Conservation (phyloP, 2,797 vertebrate genomes). For the Spinus pinus region DNA sequence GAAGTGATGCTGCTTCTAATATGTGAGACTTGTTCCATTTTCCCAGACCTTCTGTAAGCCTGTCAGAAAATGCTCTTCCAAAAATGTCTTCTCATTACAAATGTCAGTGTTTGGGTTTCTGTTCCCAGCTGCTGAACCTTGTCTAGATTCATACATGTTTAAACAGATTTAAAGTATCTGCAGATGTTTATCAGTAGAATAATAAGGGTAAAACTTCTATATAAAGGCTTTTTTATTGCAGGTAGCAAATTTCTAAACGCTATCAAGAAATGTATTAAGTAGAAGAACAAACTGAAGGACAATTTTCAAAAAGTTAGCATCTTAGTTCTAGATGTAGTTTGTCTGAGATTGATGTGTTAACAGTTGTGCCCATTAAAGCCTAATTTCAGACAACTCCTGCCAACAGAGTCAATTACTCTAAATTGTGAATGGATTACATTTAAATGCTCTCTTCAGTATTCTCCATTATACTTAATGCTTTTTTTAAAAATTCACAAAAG, state of each 20-base stretch:
- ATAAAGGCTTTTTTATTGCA: background rate
- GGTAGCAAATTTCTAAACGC: background rate
- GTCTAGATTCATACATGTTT: background rate
- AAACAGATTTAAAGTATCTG: background rate
- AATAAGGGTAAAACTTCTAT: background rate
- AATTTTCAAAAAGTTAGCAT: background rate
- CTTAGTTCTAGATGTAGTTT: background rate
- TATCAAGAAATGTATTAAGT: background rate
- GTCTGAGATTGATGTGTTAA: background rate
- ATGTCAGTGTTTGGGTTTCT: background rate
- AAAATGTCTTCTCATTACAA: background rate
- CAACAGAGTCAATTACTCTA: conserved; percentile 22
- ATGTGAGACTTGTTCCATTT: background rate
- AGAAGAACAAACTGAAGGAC: background rate
- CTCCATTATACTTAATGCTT: conserved; percentile 7
- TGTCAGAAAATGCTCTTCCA: background rate
- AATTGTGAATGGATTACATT: conserved; percentile 30
- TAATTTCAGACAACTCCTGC: conserved; percentile 21
- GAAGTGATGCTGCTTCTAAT: background rate
- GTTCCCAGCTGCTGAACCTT: background rate
- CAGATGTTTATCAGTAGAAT: background rate
- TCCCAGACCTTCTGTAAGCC: background rate
- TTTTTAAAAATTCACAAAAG: conserved; percentile 8
- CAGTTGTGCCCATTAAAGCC: background rate
- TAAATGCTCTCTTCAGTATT: conserved; percentile 23